Conservation (phyloP, 1,140 invertebrate species). For the Papilio aristodemus region DNA sequence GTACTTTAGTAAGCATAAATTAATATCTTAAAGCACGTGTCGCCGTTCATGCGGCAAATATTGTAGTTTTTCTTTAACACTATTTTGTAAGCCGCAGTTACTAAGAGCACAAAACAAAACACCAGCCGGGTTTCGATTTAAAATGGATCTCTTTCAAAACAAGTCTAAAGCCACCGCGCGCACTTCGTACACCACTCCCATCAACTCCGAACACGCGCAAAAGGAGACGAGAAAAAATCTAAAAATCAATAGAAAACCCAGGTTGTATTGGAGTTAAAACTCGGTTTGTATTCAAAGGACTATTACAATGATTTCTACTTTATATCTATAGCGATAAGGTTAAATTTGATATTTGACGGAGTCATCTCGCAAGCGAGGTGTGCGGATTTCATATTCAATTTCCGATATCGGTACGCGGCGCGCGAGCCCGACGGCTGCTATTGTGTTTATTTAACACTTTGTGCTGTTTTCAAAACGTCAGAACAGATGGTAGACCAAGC, state of each 20-base stretch:
- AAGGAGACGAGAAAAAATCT: conserved; percentile 30
- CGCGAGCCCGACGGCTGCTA: conserved; percentile 40
- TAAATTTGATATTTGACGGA: conserved; percentile 6
- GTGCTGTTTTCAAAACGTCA: conserved; percentile 11
- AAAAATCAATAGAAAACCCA: conserved; percentile 31
- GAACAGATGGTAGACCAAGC: neutral
- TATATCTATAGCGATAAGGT: conserved; percentile 28
- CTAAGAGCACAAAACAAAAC: neutral
- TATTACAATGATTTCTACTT: conserved; percentile 32
- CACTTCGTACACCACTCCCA: conserved; percentile 22
- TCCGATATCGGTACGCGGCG: conserved; percentile 55
- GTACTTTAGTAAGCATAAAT: no score
- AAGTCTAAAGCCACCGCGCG: conserved; percentile 12
- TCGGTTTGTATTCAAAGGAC: neutral
- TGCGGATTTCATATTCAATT: conserved; percentile 57
- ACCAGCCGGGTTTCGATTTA: neutral
- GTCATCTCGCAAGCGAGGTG: conserved; percentile 38
- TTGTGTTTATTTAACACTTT: conserved; percentile 37
- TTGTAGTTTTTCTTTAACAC: neutral
- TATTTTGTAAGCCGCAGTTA: neutral
- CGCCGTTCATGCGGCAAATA: neutral
- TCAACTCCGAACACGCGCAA: conserved; percentile 22
- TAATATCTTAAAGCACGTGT: neutral
- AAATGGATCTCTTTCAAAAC: conserved; percentile 21
- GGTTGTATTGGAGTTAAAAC: conserved; percentile 21